Evolutionary conservation across 2,797 vertebrate species (phyloP), one percentile per base, ranked within the genome.

Genomic region (Hippocampus kuda): DNA sequence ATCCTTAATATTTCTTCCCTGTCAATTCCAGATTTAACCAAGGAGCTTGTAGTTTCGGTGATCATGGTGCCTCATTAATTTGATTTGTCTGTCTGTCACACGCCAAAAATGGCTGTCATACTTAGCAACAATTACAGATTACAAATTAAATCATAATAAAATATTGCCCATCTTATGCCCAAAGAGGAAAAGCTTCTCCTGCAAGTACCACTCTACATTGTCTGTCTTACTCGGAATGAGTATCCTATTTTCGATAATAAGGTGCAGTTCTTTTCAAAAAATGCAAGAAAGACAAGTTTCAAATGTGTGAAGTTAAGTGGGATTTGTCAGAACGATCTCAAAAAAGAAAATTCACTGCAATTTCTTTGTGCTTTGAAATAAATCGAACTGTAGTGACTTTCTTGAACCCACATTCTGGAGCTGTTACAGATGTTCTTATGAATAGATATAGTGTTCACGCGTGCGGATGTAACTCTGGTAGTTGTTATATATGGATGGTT

Each of bases 401-500:
- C 69, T 79, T 42, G n/a, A 72, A 69, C 69, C 75, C 77, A 78
- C 70, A 80, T 72, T 54, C 68, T 71, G 69, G 70, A 86, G 79
- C 68, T 71, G 73, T 72, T 75, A 73, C 77, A 82, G 74, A 84
- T 83, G 73, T 84, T 75, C 63, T 66, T 63, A 56, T 79, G 74
- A 78, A 77, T 56, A 70, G 67, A 77, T 59, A 73, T 67, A 59
- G 24, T 54, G 11, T 27, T 34, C 26, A 7, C 9, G 24, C 26
- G 26, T 66, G 48, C 5, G 48, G 27, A 27, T 34, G 16, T 10
- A 48, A 51, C 46, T 65, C 62, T 70, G 75, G 67, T 79, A 12
- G 76, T 75, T 76, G 71, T 83, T 76, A 72, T n/a, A n/a, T n/a
- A n/a, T 65, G 82, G 77, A 77, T 75, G 75, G 71, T 79, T 72